These are phyloP conservation scores for Apodemia mormo DNA, from an alignment of 2,888 invertebrate species.

Conservation along the genomic window DNA sequence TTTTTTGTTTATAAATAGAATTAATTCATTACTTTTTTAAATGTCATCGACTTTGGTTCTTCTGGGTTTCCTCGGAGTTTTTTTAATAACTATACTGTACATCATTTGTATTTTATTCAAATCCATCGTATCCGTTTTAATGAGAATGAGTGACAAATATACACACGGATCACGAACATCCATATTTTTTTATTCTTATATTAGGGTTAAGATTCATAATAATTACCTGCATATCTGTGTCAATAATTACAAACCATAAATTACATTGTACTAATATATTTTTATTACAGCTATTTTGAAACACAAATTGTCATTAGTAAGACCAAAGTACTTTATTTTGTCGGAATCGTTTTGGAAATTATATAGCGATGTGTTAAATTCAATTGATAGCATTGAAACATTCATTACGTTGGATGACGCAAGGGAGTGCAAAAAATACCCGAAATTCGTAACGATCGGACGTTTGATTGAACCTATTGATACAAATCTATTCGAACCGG, in stretches of 20 bases:
- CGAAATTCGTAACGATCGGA: slow-evolving; percentile 42
- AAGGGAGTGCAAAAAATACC: slow-evolving; percentile 35
- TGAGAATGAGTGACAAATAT: too few relatives aligned
- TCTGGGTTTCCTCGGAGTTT: too few relatives aligned
- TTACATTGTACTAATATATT: background rate
- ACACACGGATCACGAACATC: too few relatives aligned
- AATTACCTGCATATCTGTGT: background rate
- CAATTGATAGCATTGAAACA: slow-evolving; percentile 50
- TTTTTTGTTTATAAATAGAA: too few relatives aligned
- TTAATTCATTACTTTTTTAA: too few relatives aligned
- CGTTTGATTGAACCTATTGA: slow-evolving; percentile 47
- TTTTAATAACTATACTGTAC: too few relatives aligned
- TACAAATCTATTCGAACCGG: slow-evolving; percentile 60
- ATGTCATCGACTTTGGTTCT: too few relatives aligned
- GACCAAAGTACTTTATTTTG: slow-evolving; percentile 85
- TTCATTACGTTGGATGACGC: slow-evolving; percentile 52
- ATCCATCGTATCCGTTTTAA: too few relatives aligned
- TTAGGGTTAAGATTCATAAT: too few relatives aligned
- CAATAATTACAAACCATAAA: background rate
- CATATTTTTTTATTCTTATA: too few relatives aligned
- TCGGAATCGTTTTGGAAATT: slow-evolving; percentile 76
- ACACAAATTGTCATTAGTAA: slow-evolving; percentile 84
- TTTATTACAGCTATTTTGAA: slow-evolving; percentile 79
- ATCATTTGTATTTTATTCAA: too few relatives aligned
- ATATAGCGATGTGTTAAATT: slow-evolving; percentile 50